Base-by-base conservation (phyloP, 2,797 vertebrate species). In the Onychomys leucogaster region DNA sequence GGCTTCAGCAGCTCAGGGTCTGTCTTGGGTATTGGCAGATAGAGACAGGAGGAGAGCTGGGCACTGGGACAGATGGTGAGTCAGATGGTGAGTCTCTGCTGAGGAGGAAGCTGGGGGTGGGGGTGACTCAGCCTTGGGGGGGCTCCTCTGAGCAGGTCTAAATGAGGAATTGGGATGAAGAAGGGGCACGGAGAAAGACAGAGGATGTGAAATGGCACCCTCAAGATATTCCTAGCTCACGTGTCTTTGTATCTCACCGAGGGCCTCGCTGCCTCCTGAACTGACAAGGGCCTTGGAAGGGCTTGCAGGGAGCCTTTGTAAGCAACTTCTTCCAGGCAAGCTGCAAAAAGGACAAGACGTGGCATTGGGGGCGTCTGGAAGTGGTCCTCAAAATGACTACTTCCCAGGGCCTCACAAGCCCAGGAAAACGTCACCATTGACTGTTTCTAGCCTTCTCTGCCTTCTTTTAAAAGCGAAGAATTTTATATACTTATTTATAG, bases 41-140 rank as follows among this genome's bases (percentile, higher is more conserved):
- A 8, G 78, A 95, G 59, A 61, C 34, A 84, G 91, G 43, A 21
- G 46, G 65, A 84, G 84, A 67, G 69, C 43, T 55, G 87, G 92
- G 94, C 95, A 93, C 55, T 41, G 82, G 90, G 90, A 94, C 97
- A 98, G 97, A 97, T 97, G 97, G 97, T n/a, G 57, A n/a, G 52
- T 43, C 97, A 98, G 97, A 97, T 97, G 97, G 96, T 14, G 32
- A 32, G 63, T 29, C 91, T 78, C 41, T 0, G 21, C 43, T 78
- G 75, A 77, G 94, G 57, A 94, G 93, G 95, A 96, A 95, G 82
- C 90, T 1, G 86, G 97, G 97, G 97, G 95, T 71, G 97, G 94
- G 94, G 85, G 27, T 98, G 97, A 97, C 96, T 98, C 97, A 98
- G 96, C 89, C 25, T 0, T 23, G 69, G 46, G 65, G 75, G 37